Conservation (phyloP, 1,140 invertebrate genomes). For the Drosophila truncata region DNA sequence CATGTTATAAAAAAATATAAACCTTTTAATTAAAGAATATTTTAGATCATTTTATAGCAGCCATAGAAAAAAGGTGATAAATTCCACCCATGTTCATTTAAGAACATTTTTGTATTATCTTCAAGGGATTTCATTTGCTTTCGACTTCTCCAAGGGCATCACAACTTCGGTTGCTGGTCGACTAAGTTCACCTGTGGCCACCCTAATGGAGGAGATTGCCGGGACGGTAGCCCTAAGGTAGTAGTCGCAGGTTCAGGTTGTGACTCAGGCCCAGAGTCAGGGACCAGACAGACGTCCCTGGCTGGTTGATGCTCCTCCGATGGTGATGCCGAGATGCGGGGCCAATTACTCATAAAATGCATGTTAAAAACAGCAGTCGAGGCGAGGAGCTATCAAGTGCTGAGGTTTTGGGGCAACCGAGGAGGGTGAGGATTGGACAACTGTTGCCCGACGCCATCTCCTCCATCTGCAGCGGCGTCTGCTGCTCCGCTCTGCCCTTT, state of each 20-base stretch:
- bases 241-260: slow-evolving; percentile 51
- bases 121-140: background rate
- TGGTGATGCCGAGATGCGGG: slow-evolving; percentile 69
- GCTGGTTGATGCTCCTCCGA: slow-evolving; percentile 36
- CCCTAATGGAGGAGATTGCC: slow-evolving; percentile 70
- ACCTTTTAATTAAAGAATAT: background rate
- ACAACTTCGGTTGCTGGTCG: slow-evolving; percentile 11
- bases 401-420: background rate
- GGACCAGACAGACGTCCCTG: slow-evolving; percentile 34
- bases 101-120: background rate
- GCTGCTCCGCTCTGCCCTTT: slow-evolving; percentile 68
- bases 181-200: slow-evolving; percentile 46
- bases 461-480: slow-evolving; percentile 19
- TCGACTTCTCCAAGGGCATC: slow-evolving; percentile 39
- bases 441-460: slow-evolving; percentile 72
- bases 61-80: background rate
- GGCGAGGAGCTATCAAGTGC: slow-evolving; percentile 1
- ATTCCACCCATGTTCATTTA: background rate
- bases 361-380: slow-evolving; percentile 72
- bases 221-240: slow-evolving; percentile 70
- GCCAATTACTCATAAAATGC: slow-evolving; percentile 85
- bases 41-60: background rate
- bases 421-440: slow-evolving; percentile 61
- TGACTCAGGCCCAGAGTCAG: slow-evolving; percentile 41
- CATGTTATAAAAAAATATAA: too few species aligned